Base-by-base conservation (phyloP, 2,113 vertebrate genomes). In the Petromus typicus region DNA sequence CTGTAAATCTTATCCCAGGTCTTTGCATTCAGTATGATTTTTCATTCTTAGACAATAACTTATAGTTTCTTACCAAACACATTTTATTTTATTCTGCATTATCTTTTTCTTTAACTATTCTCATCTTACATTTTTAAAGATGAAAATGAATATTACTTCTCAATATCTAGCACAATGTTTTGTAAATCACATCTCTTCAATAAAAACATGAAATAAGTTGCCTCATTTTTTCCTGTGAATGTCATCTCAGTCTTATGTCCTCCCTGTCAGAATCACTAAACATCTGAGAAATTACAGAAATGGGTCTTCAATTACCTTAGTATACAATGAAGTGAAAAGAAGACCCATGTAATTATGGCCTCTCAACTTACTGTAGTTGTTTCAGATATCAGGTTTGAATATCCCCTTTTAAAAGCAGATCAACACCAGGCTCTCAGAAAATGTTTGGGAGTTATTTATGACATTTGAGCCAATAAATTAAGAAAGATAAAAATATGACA, bases 61-160 rank as follows among this genome's bases (percentile, higher is more conserved):
- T 91, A 69, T 54, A 69, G 82, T 37, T 79, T 67, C 59, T 73
- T 78, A 85, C 43, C 16, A 48, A 3, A 79, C 11, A 76, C 1
- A 85, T 66, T 96, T 84, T 73, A 87, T 92, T 91, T 91, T 95
- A 43, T n/a, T 86, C 18, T 54, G 5, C 2, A 76, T 57, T 67
- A 61, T 73, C 20, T 56, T 63, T 84, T 69, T 80, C 10, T 61
- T 89, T 93, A 71, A 83, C 27, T 81, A 2, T 37, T 66, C 2
- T 89, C 43, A 56, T 80, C 17, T 37, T 2, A n/a, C 75, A 92
- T 57, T 37, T 59, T 1, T 89, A n/a, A 32, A 76, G 7, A 45
- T 18, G 79, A 92, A 37, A 3, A 27, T 66, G 3, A 0, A 20
- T 69, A 71, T 71, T n/a, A 0, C 13, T 64, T 40, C 11, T 32